phyloP scores from a whole-genome alignment of 1,140 invertebrate genomes.

The Orchestia grillus region DNA sequence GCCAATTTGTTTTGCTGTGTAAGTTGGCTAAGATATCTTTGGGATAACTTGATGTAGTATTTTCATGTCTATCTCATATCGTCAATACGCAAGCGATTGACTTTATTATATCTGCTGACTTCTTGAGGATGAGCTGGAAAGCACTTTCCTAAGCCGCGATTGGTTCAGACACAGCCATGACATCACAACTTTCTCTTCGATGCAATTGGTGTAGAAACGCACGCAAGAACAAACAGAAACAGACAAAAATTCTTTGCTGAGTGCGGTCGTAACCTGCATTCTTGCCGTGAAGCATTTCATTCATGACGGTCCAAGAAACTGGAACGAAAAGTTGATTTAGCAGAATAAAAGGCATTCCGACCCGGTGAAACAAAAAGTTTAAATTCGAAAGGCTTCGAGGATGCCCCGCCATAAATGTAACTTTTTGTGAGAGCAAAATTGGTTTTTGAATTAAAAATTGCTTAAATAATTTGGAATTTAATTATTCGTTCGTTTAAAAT shows the following conservation, averaged over 20 bases:
- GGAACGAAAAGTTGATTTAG: background rate
- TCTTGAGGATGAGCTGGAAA: background rate
- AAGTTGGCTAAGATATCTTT: background rate
- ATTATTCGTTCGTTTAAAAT: no score
- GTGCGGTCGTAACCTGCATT: slow-evolving; percentile 28
- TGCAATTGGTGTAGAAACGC: background rate
- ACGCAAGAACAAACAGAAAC: background rate
- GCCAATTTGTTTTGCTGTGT: background rate
- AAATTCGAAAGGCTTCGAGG: background rate
- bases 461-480: background rate
- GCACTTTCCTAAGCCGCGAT: background rate
- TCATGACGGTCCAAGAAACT: background rate
- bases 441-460: background rate
- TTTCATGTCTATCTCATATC: background rate
- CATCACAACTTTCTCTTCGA: slow-evolving; percentile 51
- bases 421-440: background rate
- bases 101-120: background rate
- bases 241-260: background rate
- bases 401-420: background rate
- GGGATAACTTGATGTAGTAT: background rate
- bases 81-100: background rate
- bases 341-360: background rate
- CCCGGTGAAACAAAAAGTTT: background rate
- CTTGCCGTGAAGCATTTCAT: background rate
- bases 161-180: background rate